A percentile compares a stretch with the other conserved stretches of the same genome.
These are phyloP conservation scores for Dinothrombium tinctorium DNA, from an alignment of 1,140 invertebrate species.

Conservation along the genomic window DNA sequence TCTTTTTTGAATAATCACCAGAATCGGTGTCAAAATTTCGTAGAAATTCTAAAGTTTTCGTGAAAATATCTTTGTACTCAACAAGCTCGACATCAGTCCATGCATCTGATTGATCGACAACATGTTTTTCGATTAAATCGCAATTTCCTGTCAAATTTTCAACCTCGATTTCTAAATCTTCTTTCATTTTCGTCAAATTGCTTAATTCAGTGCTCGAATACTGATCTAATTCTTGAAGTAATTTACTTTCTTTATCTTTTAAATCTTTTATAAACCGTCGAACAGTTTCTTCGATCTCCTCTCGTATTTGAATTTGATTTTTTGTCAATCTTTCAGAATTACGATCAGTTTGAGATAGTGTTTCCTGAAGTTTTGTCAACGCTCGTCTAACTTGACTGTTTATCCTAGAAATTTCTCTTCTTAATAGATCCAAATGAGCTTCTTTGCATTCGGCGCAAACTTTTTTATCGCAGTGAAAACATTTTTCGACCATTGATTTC, in stretches of 20 bases:
- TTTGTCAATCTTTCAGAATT: constrained; percentile 55
- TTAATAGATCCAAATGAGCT: constrained; percentile 80
- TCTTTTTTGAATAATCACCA: constrained; percentile 49
- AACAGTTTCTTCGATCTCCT: constrained; percentile 77
- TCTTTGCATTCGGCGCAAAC: constrained; percentile 66
- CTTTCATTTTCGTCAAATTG: constrained; percentile 58
- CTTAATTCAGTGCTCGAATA: constrained; percentile 58
- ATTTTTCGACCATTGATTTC: constrained; percentile 65
- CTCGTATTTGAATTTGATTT: constrained; percentile 57
- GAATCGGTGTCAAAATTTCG: constrained; percentile 78
- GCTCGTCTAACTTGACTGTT: constrained; percentile 44
- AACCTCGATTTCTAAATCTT: constrained; percentile 74
- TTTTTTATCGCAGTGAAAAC: constrained; percentile 82
- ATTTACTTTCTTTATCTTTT: constrained; percentile 65
- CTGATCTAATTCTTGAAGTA: constrained; percentile 65
- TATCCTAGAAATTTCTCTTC: constrained; percentile 74
- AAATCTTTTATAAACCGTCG: constrained; percentile 52
- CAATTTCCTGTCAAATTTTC: constrained; percentile 80
- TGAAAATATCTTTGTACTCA: constrained; percentile 78
- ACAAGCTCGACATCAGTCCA: constrained; percentile 32
- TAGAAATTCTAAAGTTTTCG: constrained; percentile 68
- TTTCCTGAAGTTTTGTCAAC: constrained; percentile 59
- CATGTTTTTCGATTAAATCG: constrained; percentile 77
- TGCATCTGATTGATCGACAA: constrained; percentile 32
- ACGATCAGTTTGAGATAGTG: constrained; percentile 52